These are phyloP conservation scores for Pocillopora verrucosa DNA, from an alignment of 64 coral and sea anemone genomes.

Conservation along the genomic window DNA sequence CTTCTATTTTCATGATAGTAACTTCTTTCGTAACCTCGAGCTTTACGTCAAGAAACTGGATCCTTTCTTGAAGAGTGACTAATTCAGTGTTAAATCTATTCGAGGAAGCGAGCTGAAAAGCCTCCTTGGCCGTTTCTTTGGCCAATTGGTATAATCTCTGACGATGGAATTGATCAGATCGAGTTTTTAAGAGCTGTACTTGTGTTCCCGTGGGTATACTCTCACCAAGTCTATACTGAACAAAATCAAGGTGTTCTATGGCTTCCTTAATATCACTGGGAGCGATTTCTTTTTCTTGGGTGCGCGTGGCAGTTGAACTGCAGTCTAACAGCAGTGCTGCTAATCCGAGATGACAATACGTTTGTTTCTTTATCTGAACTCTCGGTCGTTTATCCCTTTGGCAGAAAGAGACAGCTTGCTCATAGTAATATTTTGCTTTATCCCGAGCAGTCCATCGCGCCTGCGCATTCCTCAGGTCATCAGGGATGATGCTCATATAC, in stretches of 20 bases:
- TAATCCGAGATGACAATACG: neutral
- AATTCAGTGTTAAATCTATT: neutral
- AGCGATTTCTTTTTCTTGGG: neutral
- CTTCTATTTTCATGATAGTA: too few species aligned
- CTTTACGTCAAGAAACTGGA: neutral
- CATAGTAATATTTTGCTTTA: neutral
- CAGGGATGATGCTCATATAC: neutral
- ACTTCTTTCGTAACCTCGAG: too few species aligned
- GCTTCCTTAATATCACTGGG: neutral
- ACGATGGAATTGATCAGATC: slow-evolving; percentile 9
- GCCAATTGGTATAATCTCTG: neutral
- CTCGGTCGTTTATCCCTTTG: neutral
- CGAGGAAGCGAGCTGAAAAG: neutral
- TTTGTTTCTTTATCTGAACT: neutral
- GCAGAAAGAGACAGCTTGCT: neutral
- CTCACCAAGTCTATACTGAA: neutral
- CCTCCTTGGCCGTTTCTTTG: neutral
- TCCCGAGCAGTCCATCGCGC: neutral
- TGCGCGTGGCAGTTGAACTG: neutral
- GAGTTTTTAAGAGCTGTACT: neutral
- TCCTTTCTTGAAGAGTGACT: neutral
- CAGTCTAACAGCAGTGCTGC: neutral
- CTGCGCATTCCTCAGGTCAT: neutral
- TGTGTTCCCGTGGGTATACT: neutral
- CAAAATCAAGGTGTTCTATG: neutral